phyloP scores from a whole-genome alignment of 2,113 vertebrate species.

The Oreochromis aureus region DNA sequence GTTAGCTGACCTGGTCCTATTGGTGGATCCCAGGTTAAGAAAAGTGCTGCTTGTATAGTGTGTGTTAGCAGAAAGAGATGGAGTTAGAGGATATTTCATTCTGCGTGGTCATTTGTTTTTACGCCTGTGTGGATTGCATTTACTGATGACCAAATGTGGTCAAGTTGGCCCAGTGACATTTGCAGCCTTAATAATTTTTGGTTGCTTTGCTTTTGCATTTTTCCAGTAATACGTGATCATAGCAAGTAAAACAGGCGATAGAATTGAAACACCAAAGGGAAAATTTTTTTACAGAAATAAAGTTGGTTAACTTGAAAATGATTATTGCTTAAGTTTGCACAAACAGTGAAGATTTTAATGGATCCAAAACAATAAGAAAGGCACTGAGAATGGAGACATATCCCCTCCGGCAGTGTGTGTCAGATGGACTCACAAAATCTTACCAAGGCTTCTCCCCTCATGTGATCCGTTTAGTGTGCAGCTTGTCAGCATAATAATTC shows the following conservation, averaged over 20 bases:
- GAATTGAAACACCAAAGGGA: background rate
- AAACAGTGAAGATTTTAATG: background rate
- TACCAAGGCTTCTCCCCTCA: background rate
- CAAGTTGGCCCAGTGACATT: background rate
- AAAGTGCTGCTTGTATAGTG: background rate
- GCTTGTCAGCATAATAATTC: background rate
- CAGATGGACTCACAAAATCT: background rate
- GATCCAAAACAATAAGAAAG: background rate
- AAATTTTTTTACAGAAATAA: background rate
- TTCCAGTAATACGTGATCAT: fast-evolving
- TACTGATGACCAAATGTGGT: background rate
- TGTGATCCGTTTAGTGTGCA: background rate
- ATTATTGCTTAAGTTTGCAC: background rate
- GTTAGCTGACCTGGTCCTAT: background rate
- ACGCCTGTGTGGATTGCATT: background rate
- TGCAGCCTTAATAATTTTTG: background rate
- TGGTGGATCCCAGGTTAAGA: background rate
- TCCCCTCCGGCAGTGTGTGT: background rate
- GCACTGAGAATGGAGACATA: background rate
- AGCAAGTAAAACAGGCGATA: background rate
- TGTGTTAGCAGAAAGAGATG: background rate
- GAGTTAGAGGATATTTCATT: background rate
- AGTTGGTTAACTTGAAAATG: background rate
- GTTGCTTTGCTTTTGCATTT: background rate
- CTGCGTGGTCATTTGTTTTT: background rate